A percentile compares a stretch with the other conserved stretches of the same genome.
Conservation (phyloP, 2,888 invertebrate genomes). For the Caenorhabditis angaria region DNA sequence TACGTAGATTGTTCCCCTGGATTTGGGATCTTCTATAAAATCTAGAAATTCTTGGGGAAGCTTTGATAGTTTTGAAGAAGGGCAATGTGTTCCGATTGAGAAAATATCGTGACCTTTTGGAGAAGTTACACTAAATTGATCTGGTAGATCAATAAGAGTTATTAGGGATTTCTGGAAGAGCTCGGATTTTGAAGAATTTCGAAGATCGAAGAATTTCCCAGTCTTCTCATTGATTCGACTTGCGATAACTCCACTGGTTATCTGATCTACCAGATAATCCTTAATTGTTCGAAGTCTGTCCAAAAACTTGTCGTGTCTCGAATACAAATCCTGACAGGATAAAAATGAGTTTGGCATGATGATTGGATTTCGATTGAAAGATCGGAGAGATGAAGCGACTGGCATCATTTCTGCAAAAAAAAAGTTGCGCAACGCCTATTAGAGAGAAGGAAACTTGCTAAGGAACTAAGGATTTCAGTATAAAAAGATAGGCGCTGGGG, state of each 20-base stretch:
- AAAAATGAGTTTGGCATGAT: slow-evolving; percentile 38
- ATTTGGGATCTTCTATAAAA: slow-evolving; percentile 54
- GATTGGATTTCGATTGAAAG: slow-evolving; percentile 43
- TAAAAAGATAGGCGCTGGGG: too few relatives aligned
- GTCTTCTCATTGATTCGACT: slow-evolving; percentile 18
- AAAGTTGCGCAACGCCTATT: too few relatives aligned
- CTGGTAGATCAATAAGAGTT: slow-evolving; percentile 32
- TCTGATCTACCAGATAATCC: slow-evolving; percentile 30
- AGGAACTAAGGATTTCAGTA: too few relatives aligned
- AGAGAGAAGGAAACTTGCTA: too few relatives aligned
- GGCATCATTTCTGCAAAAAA: slow-evolving; percentile 42
- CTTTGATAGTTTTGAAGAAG: slow-evolving; percentile 5
- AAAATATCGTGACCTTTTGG: slow-evolving; percentile 39
- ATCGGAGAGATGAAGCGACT: slow-evolving; percentile 28
- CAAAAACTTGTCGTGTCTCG: slow-evolving; percentile 6
- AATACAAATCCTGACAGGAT: slow-evolving; percentile 18
- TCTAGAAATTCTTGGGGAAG: slow-evolving; percentile 28
- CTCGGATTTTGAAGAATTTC: slow-evolving; percentile 14
- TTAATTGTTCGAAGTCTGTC: slow-evolving; percentile 10
- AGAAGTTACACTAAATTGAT: slow-evolving; percentile 22
- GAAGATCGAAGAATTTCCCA: slow-evolving; percentile 21
- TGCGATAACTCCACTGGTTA: slow-evolving; percentile 23
- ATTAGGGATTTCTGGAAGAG: not conserved
- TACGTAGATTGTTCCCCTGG: slow-evolving; percentile 60
- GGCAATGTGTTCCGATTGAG: slow-evolving; percentile 44